phyloP scores from a whole-genome alignment of 2,113 vertebrate genomes.

The Sebastes schlegelii region DNA sequence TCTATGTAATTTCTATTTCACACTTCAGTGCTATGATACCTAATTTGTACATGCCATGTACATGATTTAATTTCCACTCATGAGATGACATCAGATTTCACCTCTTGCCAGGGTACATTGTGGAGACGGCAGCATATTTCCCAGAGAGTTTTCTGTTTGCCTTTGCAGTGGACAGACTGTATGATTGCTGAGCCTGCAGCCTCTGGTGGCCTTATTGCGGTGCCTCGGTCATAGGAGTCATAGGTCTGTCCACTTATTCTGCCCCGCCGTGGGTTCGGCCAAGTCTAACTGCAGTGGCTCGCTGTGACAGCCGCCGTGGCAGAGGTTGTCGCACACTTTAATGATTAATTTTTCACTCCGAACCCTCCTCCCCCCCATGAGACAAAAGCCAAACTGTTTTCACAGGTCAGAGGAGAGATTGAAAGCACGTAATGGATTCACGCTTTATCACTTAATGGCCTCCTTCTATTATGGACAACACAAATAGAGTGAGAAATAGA shows the following conservation, averaged over 20 bases:
- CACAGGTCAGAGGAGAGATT: constrained; percentile 62
- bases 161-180: constrained; percentile 13
- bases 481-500: constrained; percentile 46
- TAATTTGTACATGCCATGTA: not conserved
- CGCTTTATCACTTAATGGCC: constrained; percentile 54
- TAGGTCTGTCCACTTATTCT: constrained; percentile 54
- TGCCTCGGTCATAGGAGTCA: constrained; percentile 44
- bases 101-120: not conserved
- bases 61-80: constrained; percentile 6
- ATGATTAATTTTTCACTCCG: constrained; percentile 61
- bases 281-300: constrained; percentile 43
- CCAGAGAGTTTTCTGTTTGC: constrained; percentile 18
- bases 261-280: constrained; percentile 18
- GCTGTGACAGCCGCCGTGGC: constrained; percentile 40
- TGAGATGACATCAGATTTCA: not conserved
- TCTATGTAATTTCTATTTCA: not conserved
- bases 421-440: constrained; percentile 64
- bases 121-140: constrained; percentile 21
- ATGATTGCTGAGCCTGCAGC: constrained; percentile 42
- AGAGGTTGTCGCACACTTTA: constrained; percentile 55
- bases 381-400: constrained; percentile 64
- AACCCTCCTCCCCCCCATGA: constrained; percentile 37
- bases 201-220: constrained; percentile 33
- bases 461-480: constrained; percentile 46
- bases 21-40: constrained; percentile 9